Conservation (phyloP, 35 echinoderm and acorn worm genomes). For the Lytechinus pictus region DNA sequence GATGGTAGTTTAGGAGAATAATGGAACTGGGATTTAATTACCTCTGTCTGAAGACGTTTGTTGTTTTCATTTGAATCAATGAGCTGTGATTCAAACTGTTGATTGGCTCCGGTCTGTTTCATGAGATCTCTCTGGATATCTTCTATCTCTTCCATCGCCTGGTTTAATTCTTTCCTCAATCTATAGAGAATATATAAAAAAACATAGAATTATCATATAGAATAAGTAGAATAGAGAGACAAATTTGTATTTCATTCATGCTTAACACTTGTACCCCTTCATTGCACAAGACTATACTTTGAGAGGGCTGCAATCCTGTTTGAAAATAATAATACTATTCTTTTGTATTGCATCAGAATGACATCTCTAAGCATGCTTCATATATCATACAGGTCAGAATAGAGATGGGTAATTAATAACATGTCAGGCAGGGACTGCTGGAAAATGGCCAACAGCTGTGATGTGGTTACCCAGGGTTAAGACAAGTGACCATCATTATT, state of each 20-base stretch:
- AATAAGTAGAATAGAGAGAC: no score
- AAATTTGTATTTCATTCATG: background rate
- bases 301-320: background rate
- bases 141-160: constrained; percentile 35
- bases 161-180: constrained; percentile 50
- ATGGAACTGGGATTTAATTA: background rate
- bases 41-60: constrained; percentile 50
- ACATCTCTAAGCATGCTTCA: no score
- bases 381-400: no score
- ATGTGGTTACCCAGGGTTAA: no score
- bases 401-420: no score
- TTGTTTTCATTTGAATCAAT: constrained; percentile 33
- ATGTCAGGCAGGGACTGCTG: no score
- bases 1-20: background rate
- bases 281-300: background rate
- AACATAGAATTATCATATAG: background rate
- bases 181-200: background rate
- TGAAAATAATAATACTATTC: no score
- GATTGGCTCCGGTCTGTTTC: background rate
- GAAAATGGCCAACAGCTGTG: no score
- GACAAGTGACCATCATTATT: no score
- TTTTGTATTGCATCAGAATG: no score
- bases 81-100: constrained; percentile 54
- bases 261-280: background rate
- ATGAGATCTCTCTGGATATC: constrained; percentile 27